Conservation (phyloP, 2,113 vertebrate species). For the Gadus macrocephalus region DNA sequence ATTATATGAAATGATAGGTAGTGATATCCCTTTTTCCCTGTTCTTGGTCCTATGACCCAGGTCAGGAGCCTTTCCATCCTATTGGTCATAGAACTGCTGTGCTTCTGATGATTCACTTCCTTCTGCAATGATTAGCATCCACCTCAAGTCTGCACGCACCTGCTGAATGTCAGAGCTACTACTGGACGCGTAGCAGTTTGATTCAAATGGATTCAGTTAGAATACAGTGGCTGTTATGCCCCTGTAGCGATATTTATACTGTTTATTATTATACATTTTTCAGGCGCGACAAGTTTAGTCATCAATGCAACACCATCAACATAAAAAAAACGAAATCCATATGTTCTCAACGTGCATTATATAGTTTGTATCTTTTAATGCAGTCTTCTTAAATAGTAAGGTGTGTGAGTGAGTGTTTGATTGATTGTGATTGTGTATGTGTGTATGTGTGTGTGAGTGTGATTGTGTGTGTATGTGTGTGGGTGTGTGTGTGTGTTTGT, state of each 20-base stretch:
- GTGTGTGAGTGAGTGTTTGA: no score
- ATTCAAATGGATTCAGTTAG: not conserved
- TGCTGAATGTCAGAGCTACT: not conserved
- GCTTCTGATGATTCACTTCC: not conserved
- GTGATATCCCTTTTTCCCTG: not conserved
- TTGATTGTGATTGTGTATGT: no score
- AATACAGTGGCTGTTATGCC: not conserved
- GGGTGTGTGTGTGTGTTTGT: no score
- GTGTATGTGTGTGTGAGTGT: no score
- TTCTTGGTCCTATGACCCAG: not conserved
- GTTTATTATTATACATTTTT: constrained; percentile 9
- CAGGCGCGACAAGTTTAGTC: constrained; percentile 17
- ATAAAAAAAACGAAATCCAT: no score
- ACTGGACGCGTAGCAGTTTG: not conserved
- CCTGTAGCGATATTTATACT: not conserved
- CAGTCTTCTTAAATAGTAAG: no score
- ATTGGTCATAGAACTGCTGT: not conserved
- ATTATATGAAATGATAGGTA: no score
- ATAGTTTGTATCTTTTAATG: no score
- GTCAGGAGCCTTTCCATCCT: not conserved
- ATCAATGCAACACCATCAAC: no score
- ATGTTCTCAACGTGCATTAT: no score
- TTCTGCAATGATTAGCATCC: not conserved
- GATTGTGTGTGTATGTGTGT: no score
- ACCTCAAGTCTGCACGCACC: not conserved